Conservation (phyloP, 2,113 vertebrate species). For the Tachuris rubrigastra region DNA sequence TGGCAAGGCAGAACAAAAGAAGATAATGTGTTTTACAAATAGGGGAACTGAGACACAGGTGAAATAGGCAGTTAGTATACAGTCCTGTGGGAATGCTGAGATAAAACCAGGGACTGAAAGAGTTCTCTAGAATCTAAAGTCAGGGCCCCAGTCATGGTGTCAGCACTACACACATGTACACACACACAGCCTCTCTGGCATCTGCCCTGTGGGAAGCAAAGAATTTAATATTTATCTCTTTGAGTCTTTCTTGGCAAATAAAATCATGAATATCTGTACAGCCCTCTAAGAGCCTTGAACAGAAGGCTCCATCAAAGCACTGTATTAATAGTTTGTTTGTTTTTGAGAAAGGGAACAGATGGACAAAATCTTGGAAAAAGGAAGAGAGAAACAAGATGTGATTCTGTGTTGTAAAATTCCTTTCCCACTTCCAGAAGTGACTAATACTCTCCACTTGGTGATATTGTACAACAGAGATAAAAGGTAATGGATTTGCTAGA, state of each 20-base stretch:
- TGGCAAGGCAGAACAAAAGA: background rate
- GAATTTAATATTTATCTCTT: slow-evolving; percentile 38
- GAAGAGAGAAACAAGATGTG: slow-evolving; percentile 27
- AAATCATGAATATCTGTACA: background rate
- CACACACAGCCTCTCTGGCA: background rate
- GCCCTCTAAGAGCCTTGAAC: slow-evolving; percentile 28
- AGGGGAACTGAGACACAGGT: background rate
- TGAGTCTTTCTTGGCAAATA: slow-evolving; percentile 29
- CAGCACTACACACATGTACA: background rate
- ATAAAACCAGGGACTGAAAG: background rate
- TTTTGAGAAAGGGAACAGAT: slow-evolving; percentile 50
- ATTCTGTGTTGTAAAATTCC: slow-evolving; percentile 30
- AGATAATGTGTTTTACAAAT: slow-evolving; percentile 1
- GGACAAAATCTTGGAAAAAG: slow-evolving; percentile 52
- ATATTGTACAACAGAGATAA: slow-evolving; percentile 55
- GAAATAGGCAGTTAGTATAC: background rate
- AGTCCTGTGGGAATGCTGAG: background rate
- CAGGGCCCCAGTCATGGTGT: background rate
- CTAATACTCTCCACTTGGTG: slow-evolving; percentile 46
- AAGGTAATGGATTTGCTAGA: slow-evolving; percentile 60
- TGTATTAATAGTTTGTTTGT: slow-evolving; percentile 65
- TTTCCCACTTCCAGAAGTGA: slow-evolving; percentile 48
- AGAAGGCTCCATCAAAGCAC: slow-evolving; percentile 47
- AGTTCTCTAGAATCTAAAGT: background rate
- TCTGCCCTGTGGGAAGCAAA: background rate